These are phyloP conservation scores for Tipula unca DNA, from an alignment of 2,888 invertebrate genomes.

Conservation along the genomic window DNA sequence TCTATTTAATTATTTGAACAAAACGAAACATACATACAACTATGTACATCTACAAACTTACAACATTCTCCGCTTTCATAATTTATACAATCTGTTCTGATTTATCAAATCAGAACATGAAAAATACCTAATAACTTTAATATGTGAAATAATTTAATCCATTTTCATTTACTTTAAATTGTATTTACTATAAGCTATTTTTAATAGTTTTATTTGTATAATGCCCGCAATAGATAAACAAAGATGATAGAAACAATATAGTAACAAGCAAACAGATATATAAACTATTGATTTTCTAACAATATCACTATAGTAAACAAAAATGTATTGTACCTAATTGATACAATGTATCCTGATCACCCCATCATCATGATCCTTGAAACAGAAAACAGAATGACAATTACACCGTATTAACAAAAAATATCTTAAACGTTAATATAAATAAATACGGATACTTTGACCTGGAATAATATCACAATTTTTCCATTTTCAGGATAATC, in stretches of 20 bases:
- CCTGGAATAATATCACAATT: no score
- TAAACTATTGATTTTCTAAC: neutral
- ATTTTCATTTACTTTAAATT: neutral
- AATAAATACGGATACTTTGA: no score
- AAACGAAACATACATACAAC: no score
- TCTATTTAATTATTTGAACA: no score
- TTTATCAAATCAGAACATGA: neutral
- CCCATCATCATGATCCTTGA: no score
- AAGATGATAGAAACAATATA: neutral
- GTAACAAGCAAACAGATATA: neutral
- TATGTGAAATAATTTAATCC: neutral
- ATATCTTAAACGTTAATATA: no score
- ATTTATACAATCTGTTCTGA: no score
- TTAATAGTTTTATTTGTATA: neutral
- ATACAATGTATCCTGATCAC: no score
- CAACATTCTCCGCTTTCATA: neutral
- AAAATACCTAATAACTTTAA: neutral
- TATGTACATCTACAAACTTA: no score
- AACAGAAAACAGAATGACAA: no score
- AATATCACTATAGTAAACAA: neutral
- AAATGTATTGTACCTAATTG: neutral
- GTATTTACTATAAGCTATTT: neutral
- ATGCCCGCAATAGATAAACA: neutral
- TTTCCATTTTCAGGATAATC: no score
- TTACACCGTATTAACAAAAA: no score